Conservation (phyloP, 2,888 invertebrate species). For the Aproaerema taeniolella region DNA sequence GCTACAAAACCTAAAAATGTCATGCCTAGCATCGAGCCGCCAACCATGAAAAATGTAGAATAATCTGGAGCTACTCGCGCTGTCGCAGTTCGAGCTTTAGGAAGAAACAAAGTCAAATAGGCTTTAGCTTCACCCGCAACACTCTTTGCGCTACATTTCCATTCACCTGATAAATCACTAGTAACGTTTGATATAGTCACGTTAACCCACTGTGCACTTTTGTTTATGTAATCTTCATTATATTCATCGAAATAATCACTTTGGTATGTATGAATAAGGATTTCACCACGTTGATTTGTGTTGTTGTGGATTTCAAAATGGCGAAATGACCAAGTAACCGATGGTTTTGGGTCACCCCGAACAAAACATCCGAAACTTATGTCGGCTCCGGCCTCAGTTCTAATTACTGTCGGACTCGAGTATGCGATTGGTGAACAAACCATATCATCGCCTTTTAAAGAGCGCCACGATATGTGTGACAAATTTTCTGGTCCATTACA, state of each 20-base stretch:
- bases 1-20: constrained; percentile 78
- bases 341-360: constrained; percentile 88
- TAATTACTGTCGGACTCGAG: constrained; percentile 74
- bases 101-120: constrained; percentile 75
- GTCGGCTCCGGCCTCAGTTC: constrained; percentile 88
- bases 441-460: constrained; percentile 84
- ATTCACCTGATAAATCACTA: constrained; percentile 89
- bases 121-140: constrained; percentile 77
- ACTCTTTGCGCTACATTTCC: constrained; percentile 88
- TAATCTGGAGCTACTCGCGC: constrained; percentile 84
- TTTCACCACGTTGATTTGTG: constrained; percentile 49
- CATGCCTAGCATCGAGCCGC: constrained; percentile 83
- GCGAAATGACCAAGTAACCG: constrained; percentile 87
- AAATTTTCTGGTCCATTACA: constrained; percentile 84
- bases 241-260: constrained; percentile 51
- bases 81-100: constrained; percentile 83
- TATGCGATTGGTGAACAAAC: constrained; percentile 87
- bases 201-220: constrained; percentile 84
- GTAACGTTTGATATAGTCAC: constrained; percentile 89
- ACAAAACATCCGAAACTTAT: constrained; percentile 89
- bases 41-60: constrained; percentile 83
- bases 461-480: constrained; percentile 84
- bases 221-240: constrained; percentile 57
- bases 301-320: constrained; percentile 64
- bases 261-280: constrained; percentile 45